phyloP scores from a whole-genome alignment of 2,113 vertebrate genomes.

The Python bivittatus region DNA sequence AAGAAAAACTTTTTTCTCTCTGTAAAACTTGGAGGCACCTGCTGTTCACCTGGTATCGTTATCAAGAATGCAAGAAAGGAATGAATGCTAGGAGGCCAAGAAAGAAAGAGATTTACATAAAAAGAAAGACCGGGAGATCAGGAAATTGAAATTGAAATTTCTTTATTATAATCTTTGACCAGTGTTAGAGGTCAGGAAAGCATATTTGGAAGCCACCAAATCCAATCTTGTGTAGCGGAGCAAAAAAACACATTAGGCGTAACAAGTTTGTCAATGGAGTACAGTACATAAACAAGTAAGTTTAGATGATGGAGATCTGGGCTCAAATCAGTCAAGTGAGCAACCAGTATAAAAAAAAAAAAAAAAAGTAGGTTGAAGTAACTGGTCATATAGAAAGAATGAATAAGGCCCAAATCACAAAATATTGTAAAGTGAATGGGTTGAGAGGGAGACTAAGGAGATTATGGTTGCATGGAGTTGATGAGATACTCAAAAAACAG shows the following conservation, averaged over 20 bases:
- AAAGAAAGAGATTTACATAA: neutral
- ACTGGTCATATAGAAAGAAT: neutral
- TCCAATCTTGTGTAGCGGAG: neutral
- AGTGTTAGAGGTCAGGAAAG: neutral
- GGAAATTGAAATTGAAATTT: neutral
- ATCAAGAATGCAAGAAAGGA: neutral
- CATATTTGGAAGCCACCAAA: neutral
- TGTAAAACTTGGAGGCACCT: neutral
- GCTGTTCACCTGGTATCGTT: neutral
- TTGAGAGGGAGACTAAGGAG: neutral
- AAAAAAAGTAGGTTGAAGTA: neutral
- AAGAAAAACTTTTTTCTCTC: constrained; percentile 3
- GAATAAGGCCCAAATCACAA: neutral
- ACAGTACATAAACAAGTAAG: neutral
- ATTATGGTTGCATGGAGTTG: neutral
- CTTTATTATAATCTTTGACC: neutral
- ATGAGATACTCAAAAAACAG: neutral
- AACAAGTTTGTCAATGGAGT: neutral
- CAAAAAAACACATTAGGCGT: neutral
- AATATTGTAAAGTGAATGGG: neutral
- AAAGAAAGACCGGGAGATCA: neutral
- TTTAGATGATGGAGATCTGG: neutral
- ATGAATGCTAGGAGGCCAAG: neutral
- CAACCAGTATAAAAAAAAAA: neutral
- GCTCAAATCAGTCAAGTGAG: neutral